A percentile compares a stretch with the other conserved stretches of the same genome.
Conservation (phyloP, 2,797 vertebrate species). For the Sphaeramia orbicularis region DNA sequence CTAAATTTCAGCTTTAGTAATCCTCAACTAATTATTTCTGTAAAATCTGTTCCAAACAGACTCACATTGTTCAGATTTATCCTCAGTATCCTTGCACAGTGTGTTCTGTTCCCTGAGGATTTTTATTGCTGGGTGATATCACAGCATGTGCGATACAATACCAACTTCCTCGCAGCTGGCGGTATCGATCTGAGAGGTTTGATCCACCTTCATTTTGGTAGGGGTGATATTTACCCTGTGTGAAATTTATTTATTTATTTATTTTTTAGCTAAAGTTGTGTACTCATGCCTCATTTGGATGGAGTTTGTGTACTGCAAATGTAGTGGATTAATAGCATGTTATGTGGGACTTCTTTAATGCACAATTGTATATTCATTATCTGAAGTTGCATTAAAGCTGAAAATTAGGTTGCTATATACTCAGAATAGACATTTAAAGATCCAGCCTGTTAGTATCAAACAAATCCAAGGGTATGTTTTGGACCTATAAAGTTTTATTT, state of each 20-base stretch:
- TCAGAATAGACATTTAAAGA: no score
- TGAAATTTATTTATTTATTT: no score
- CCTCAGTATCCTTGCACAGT: neutral
- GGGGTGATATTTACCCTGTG: constrained; percentile 6
- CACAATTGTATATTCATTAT: no score
- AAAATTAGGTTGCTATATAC: no score
- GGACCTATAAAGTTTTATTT: neutral
- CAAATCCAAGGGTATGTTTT: neutral
- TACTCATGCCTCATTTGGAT: neutral
- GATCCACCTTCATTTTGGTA: constrained; percentile 1
- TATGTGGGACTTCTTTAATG: no score
- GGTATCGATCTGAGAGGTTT: constrained; percentile 14
- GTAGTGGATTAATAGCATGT: neutral
- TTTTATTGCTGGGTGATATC: constrained; percentile 13
- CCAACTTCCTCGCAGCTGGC: neutral
- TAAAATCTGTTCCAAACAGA: neutral
- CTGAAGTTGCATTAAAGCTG: no score
- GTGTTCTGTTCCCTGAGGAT: neutral
- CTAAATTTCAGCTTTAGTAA: neutral
- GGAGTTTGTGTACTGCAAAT: neutral
- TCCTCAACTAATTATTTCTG: neutral
- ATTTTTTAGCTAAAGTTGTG: no score
- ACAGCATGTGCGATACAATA: constrained; percentile 1
- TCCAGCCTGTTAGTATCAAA: neutral
- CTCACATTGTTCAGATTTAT: neutral